Base-by-base conservation (phyloP, 2,888 invertebrate species). In the Pardosa pseudoannulata region DNA sequence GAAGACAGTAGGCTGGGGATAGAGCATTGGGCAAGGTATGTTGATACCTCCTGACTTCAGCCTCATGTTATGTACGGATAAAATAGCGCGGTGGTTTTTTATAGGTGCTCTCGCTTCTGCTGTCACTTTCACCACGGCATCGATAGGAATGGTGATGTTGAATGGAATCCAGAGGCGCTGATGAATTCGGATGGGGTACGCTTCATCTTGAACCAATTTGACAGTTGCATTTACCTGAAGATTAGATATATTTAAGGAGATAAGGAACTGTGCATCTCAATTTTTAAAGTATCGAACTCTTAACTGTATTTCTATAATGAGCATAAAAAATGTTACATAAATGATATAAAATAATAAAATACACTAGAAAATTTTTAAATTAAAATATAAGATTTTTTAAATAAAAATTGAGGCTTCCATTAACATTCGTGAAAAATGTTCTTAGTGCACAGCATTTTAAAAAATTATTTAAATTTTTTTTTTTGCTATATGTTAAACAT, bases 111-210 rank as follows among this genome's bases (percentile, higher is more conserved):
- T 64, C 1, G 87, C 75, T 46, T 80, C 79, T 0, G 79, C 86
- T 5, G 74, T 27, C n/a, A 89, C 83, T 28, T 88, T 88, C 9
- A 88, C 81, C 2, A 89, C 79, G 0, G 88, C 79, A 13, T 88
- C 87, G 0, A 80, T 65, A 6, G 89, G 89, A 9, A 89, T 89
- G 11, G 88, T 89, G 23, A 89, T 83, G 67, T 88, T 88, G 79
- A 89, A 89, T 7, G 88, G 79, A 13, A 89, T 73, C 89, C 89
- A 89, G 29, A 87, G 46, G 11, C 88, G 85, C 31, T 89, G 88
- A 27, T 89, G 88, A 27, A 89, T 83, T 23, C 79, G 46, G 62
- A 88, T 83, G 1, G 83, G 83, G 19, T 83, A 65, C n/a, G 78
- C 56, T 9, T 76, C 75, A 3, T 36, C 70, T 6, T 78, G 39